Percentiles rank a stretch among this genome's conserved stretches.
Evolutionary conservation across 2,797 vertebrate species (phyloP).

Genomic region (Danionella dracula): DNA sequence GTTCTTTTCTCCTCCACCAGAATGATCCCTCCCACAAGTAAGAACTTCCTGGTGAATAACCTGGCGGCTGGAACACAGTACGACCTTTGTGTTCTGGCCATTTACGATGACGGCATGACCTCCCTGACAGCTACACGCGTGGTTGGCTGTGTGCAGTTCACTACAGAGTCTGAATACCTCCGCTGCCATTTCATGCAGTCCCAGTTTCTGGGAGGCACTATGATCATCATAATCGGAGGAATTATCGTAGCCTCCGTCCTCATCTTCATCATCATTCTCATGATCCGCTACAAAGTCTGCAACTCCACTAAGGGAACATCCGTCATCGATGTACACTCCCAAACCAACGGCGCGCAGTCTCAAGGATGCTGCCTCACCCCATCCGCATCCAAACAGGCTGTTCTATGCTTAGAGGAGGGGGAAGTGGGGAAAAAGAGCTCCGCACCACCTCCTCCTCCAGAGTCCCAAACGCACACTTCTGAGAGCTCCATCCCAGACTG

Average conservation of each 20-base stretch:
- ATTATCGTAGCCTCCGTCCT: slow-evolving; percentile 96
- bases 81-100: slow-evolving; percentile 93
- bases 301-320: slow-evolving; percentile 81
- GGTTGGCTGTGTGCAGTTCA: slow-evolving; percentile 95
- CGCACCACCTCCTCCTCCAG: slow-evolving; percentile 52
- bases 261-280: slow-evolving; percentile 97
- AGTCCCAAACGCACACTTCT: slow-evolving; percentile 63
- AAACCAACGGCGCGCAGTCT: slow-evolving; percentile 87
- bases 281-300: slow-evolving; percentile 95
- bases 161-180: slow-evolving; percentile 91
- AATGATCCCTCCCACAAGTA: slow-evolving; percentile 97
- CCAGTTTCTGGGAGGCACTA: slow-evolving; percentile 96
- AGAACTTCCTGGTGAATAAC: slow-evolving; percentile 96
- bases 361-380: slow-evolving; percentile 81
- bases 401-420: slow-evolving; percentile 45
- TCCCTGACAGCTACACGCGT: slow-evolving; percentile 93
- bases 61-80: slow-evolving; percentile 88
- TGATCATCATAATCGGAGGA: slow-evolving; percentile 98
- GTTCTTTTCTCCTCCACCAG: slow-evolving; percentile 54
- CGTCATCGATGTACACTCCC: slow-evolving; percentile 91
- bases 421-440: slow-evolving; percentile 49
- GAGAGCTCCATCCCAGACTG: slow-evolving; percentile 81
- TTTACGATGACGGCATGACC: slow-evolving; percentile 93
- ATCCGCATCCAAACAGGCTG: slow-evolving; percentile 81
- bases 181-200: slow-evolving; percentile 98